Conservation (phyloP, 92 coral and sea anemone genomes). For the Porites cylindrica region DNA sequence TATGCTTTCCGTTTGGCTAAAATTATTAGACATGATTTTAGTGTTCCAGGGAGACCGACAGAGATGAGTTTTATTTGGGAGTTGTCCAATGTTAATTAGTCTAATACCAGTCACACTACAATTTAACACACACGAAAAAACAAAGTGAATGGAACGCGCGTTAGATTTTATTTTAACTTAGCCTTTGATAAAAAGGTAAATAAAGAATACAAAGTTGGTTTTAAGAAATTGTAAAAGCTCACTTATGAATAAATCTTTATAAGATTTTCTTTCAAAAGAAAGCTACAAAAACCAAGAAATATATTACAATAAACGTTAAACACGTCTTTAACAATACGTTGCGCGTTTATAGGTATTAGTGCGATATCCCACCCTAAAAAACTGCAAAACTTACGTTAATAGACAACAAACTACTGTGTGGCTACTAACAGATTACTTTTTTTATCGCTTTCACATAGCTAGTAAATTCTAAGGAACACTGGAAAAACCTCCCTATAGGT, state of each 20-base stretch:
- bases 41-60: neutral
- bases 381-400: neutral
- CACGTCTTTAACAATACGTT: neutral
- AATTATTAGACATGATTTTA: neutral
- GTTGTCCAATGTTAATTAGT: neutral
- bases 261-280: neutral
- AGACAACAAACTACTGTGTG: neutral
- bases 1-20: neutral
- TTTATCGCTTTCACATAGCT: neutral
- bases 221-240: neutral
- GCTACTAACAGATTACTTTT: neutral
- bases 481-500: neutral
- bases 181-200: constrained; percentile 5
- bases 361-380: neutral
- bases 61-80: neutral
- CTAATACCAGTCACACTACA: neutral
- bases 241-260: too few relatives aligned
- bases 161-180: neutral
- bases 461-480: neutral
- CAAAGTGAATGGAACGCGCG: neutral
- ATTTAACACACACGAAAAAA: neutral
- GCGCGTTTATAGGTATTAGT: neutral
- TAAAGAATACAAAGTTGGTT: neutral
- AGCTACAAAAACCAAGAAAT: neutral
- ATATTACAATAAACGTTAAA: neutral